Base-by-base conservation (phyloP, 1,140 invertebrate species). In the Protaetia brevitarsis region DNA sequence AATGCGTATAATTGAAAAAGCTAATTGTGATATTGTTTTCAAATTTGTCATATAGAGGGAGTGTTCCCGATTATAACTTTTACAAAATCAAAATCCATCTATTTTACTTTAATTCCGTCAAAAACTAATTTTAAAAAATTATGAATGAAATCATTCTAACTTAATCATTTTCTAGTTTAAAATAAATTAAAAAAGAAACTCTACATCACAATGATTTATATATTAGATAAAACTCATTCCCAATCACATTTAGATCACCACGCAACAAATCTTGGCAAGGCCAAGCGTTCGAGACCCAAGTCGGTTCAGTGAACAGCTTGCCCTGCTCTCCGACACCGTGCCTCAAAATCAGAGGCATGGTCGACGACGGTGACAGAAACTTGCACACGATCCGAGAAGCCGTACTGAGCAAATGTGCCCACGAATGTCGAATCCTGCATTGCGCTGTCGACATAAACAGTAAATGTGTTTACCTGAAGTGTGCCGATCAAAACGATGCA, bases 291-390 rank as follows among this genome's bases (percentile, higher is more conserved):
- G 93, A 95, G 76, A 95, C 91, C 11, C 87, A 87, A 72, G 87
- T 89, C 66, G 88, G 87, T n/a, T 89, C 88, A 4, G 86, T 92
- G 0, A 94, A 95, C 74, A 89, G 90, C 73, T 80, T 92, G 1
- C 82, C 87, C 0, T 88, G 88, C 67, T 90, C 91, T 2, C 94
- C 92, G 0, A 96, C 94, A 0, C 88, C 89, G 0, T 98, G 95
- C 77, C 80, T 98, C 19, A 98, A 98, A 81, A 93, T 98, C 34
- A 83, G 96, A n/a, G 92, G 97, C 71, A 98, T 98, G 95, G 95
- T 97, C 76, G 93, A 96, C 74, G 86, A 88, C 26, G 72, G 72
- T 11, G 77, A 77, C 26, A 30, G 65, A 5, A 84, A 87, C 64
- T 79, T 81, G 1, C 82, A 82, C 41, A 85, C 95, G n/a, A 85